A percentile compares a stretch with the other conserved stretches of the same genome.
These are phyloP conservation scores for Brachyalestes nurse DNA, from an alignment of 2,797 vertebrate genomes.

Conservation along the genomic window DNA sequence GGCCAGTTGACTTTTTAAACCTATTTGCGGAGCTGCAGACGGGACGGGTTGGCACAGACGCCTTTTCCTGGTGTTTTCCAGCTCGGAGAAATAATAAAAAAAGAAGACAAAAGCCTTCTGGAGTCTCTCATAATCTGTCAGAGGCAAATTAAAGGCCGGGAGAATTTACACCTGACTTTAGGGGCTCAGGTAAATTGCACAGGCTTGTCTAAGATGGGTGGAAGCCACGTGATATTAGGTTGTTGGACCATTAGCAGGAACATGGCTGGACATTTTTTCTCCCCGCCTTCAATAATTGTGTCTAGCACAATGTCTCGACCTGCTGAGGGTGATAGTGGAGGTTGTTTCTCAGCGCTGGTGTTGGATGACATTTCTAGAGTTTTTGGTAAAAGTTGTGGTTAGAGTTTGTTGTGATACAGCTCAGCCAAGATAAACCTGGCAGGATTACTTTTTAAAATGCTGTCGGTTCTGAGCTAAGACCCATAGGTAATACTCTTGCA, in stretches of 20 bases:
- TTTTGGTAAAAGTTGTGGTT: neutral
- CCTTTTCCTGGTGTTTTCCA: constrained; percentile 33
- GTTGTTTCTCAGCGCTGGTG: neutral
- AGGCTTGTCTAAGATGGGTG: constrained; percentile 46
- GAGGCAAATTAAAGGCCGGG: constrained; percentile 51
- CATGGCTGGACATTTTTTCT: constrained; percentile 17
- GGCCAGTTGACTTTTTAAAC: constrained; percentile 70
- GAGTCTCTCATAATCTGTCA: constrained; percentile 54
- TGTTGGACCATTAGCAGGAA: constrained; percentile 72
- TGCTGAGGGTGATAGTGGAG: neutral
- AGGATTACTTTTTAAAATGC: neutral
- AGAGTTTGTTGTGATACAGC: neutral
- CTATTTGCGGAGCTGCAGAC: constrained; percentile 64
- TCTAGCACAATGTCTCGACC: neutral
- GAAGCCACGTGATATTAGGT: constrained; percentile 51
- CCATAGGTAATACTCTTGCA: neutral
- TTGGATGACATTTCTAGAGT: neutral
- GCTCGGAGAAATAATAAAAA: constrained; percentile 26
- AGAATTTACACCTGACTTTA: constrained; percentile 69
- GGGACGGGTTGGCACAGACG: constrained; percentile 45
- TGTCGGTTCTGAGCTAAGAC: neutral
- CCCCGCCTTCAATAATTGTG: neutral
- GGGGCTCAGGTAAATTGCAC: constrained; percentile 64
- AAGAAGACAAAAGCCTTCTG: constrained; percentile 49
- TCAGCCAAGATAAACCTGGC: neutral